phyloP scores from a whole-genome alignment of 2,797 vertebrate species.

The Chelonia mydas region DNA sequence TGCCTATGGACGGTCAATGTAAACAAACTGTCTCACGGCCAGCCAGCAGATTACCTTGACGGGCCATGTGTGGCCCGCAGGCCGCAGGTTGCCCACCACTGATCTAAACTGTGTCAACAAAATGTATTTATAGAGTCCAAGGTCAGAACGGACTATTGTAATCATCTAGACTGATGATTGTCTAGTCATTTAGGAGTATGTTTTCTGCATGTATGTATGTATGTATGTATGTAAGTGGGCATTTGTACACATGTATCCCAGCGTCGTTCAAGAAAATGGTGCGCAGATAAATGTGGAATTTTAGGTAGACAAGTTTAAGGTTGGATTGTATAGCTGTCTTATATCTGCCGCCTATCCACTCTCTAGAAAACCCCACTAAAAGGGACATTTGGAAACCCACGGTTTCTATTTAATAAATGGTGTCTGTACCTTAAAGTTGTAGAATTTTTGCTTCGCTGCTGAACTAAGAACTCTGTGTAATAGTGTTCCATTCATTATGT shows the following conservation, averaged over 20 bases:
- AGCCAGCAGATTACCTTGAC: too few relatives aligned
- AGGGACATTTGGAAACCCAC: not conserved
- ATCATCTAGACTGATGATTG: not conserved
- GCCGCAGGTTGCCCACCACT: too few relatives aligned
- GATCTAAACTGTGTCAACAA: not conserved
- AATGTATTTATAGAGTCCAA: not conserved
- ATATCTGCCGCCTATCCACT: not conserved
- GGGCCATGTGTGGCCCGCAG: too few relatives aligned
- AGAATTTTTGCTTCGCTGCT: not conserved
- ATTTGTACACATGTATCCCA: not conserved
- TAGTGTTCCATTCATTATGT: not conserved
- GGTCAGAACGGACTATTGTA: not conserved
- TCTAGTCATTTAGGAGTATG: not conserved
- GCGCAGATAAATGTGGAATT: not conserved
- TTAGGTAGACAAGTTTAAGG: not conserved
- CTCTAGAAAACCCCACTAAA: not conserved
- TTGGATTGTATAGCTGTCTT: not conserved
- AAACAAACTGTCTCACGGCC: too few relatives aligned
- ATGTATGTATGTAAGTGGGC: not conserved
- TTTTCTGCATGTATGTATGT: not conserved
- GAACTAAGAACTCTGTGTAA: not conserved
- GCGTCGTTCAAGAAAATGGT: not conserved
- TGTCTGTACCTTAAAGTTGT: not conserved
- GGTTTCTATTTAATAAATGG: not conserved
- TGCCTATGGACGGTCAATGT: too few relatives aligned